phyloP scores from a whole-genome alignment of 2,888 invertebrate species.

The Drosophila melanosoma region DNA sequence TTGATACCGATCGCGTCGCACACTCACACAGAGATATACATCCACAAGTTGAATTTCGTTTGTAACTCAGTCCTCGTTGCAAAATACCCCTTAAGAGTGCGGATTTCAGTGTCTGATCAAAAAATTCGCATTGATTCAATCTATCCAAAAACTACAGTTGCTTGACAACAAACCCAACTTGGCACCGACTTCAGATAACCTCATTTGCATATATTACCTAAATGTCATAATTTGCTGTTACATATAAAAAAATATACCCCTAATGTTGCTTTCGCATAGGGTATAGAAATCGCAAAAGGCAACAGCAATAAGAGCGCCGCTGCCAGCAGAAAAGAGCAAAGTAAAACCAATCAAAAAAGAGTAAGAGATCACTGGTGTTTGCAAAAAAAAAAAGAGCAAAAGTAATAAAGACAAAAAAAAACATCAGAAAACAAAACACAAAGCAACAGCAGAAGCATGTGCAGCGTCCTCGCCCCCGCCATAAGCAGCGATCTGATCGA shows the following conservation, averaged over 20 bases:
- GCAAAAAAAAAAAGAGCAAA: constrained; percentile 50
- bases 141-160: background rate
- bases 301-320: constrained; percentile 47
- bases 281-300: constrained; percentile 58
- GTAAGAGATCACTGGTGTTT: constrained; percentile 43
- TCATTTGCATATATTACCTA: constrained; percentile 5
- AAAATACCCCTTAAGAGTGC: constrained; percentile 34
- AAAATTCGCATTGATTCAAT: background rate
- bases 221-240: constrained; percentile 4
- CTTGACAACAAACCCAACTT: background rate
- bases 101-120: background rate
- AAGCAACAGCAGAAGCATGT: constrained; percentile 37
- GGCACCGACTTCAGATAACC: background rate
- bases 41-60: constrained; percentile 3
- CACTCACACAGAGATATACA: constrained; percentile 41
- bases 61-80: constrained; percentile 12
- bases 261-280: constrained; percentile 11
- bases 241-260: constrained; percentile 4
- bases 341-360: constrained; percentile 31
- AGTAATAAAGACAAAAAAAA: constrained; percentile 46
- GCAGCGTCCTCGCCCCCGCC: constrained; percentile 55
- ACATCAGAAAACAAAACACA: constrained; percentile 8
- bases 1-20: constrained; percentile 83
- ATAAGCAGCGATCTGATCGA: constrained; percentile 37
- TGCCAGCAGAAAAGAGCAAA: constrained; percentile 40